A percentile compares a stretch with the other conserved stretches of the same genome.
Evolutionary conservation across 2,888 invertebrate species (phyloP).

Genomic region (Cataglyphis rosenhaueri): DNA sequence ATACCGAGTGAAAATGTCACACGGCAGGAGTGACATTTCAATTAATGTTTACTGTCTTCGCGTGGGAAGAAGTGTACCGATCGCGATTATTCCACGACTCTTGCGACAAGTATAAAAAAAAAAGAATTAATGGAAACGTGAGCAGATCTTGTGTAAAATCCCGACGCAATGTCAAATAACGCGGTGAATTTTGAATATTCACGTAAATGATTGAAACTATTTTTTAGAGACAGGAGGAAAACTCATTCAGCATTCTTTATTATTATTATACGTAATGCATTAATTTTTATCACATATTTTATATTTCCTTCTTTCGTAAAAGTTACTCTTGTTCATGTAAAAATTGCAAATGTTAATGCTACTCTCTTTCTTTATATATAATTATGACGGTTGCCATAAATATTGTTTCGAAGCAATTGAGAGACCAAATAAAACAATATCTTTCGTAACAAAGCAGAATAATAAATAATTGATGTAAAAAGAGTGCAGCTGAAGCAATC

Average conservation of each 20-base stretch:
- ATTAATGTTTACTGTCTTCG: conserved; percentile 80
- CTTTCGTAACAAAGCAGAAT: background rate
- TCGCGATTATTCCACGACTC: conserved; percentile 33
- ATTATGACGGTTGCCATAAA: background rate
- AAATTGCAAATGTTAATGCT: background rate
- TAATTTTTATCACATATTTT: background rate
- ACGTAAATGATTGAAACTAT: background rate
- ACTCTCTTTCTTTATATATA: background rate
- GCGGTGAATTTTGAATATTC: background rate
- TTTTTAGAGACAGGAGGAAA: background rate
- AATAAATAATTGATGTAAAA: conserved; percentile 28
- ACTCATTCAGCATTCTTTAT: background rate
- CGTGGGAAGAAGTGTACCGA: conserved; percentile 78
- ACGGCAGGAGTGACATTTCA: conserved; percentile 82
- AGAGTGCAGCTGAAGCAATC: conserved; percentile 16
- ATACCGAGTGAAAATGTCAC: conserved; percentile 81
- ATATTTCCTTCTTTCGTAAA: background rate
- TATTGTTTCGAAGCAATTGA: background rate
- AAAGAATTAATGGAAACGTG: conserved; percentile 38
- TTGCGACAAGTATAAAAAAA: conserved; percentile 63
- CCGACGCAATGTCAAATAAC: background rate
- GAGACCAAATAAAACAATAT: background rate
- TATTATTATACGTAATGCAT: background rate
- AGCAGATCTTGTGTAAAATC: background rate
- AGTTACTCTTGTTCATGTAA: background rate